phyloP scores from a whole-genome alignment of 2,113 vertebrate species.

The Rhabdornis inornatus region DNA sequence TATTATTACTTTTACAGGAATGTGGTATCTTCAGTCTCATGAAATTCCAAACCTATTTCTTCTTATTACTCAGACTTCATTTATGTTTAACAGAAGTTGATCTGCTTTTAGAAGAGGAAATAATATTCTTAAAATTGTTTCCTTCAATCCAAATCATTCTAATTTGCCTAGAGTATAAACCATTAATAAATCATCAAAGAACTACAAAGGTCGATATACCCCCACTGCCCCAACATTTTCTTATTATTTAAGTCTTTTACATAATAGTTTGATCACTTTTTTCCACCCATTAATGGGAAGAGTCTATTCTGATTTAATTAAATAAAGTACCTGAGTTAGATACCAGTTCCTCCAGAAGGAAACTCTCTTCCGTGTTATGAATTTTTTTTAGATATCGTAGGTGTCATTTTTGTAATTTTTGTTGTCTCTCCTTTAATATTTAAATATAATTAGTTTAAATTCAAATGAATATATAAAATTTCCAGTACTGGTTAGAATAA shows the following conservation, averaged over 20 bases:
- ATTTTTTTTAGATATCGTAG: not conserved
- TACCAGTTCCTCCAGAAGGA: slow-evolving; percentile 67
- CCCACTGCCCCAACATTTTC: not conserved
- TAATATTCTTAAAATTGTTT: slow-evolving; percentile 11
- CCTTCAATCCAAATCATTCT: not conserved
- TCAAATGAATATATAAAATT: slow-evolving; percentile 56
- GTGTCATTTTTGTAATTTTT: slow-evolving; percentile 18
- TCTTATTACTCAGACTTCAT: not conserved
- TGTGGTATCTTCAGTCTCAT: not conserved
- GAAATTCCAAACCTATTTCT: not conserved
- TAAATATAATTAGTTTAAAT: slow-evolving; percentile 41
- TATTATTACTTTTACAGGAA: not conserved
- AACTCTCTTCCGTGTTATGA: not conserved
- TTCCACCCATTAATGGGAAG: not conserved
- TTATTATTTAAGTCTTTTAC: not conserved
- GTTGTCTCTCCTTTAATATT: slow-evolving; percentile 28
- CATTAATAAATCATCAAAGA: not conserved
- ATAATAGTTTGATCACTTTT: not conserved
- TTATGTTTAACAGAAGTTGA: not conserved
- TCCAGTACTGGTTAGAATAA: slow-evolving; percentile 59
- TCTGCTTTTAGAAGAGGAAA: not conserved
- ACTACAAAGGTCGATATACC: not conserved
- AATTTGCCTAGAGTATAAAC: not conserved
- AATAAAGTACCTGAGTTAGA: slow-evolving; percentile 46
- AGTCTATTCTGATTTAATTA: slow-evolving; percentile 35